phyloP scores from a whole-genome alignment of 2,113 vertebrate species.

The Astur gentilis region DNA sequence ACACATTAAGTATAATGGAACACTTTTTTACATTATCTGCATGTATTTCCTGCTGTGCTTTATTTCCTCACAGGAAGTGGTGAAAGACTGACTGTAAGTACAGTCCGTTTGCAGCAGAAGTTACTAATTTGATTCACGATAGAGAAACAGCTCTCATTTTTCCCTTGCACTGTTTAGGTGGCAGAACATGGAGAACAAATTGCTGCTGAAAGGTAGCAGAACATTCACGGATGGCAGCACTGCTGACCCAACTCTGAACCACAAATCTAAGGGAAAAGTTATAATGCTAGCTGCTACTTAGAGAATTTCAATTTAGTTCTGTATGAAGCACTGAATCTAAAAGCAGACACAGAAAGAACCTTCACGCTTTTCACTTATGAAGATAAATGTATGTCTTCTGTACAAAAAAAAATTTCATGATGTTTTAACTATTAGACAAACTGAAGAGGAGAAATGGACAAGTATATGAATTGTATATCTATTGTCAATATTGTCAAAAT shows the following conservation, averaged over 20 bases:
- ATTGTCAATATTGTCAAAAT: background rate
- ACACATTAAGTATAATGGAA: background rate
- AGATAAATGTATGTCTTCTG: background rate
- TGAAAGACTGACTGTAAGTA: background rate
- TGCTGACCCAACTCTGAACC: background rate
- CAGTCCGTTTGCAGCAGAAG: background rate
- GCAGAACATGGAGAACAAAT: background rate
- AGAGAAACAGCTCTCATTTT: background rate
- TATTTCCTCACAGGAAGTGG: background rate
- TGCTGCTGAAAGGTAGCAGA: background rate
- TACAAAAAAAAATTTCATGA: background rate
- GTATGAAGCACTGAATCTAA: background rate
- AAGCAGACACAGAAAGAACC: background rate
- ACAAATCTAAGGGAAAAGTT: background rate
- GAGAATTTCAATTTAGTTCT: background rate
- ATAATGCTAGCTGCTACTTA: background rate
- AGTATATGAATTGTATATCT: background rate
- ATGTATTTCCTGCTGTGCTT: background rate
- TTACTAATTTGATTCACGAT: background rate
- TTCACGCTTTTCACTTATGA: background rate
- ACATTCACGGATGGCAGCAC: background rate
- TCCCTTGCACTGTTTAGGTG: background rate
- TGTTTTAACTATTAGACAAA: background rate
- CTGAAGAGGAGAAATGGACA: background rate
- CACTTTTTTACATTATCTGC: background rate